These are phyloP conservation scores for Dinomys branickii DNA, from an alignment of 2,113 vertebrate species.

Conservation along the genomic window DNA sequence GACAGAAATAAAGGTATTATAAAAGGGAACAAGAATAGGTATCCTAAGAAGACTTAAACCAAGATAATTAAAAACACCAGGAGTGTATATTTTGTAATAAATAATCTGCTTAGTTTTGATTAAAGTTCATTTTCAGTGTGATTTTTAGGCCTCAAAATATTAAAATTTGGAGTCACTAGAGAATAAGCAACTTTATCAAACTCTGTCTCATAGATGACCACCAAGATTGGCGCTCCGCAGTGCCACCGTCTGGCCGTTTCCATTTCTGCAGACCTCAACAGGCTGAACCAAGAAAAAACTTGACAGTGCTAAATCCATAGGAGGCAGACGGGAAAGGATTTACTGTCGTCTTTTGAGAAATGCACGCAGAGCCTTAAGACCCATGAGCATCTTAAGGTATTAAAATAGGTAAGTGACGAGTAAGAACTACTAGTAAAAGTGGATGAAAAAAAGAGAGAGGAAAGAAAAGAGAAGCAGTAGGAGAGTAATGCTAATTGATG, in stretches of 20 bases:
- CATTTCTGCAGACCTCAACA: neutral
- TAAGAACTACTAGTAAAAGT: neutral
- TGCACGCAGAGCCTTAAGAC: neutral
- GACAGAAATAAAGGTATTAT: neutral
- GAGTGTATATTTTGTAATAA: neutral
- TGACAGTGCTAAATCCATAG: neutral
- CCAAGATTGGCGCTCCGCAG: neutral
- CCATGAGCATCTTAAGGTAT: neutral
- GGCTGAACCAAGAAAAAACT: neutral
- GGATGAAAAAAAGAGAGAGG: neutral
- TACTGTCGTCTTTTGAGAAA: neutral
- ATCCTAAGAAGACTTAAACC: neutral
- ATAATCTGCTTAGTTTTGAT: neutral
- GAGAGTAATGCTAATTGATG: neutral
- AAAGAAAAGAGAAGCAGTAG: neutral
- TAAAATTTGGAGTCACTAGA: neutral
- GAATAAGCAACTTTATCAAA: neutral
- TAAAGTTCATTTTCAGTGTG: neutral
- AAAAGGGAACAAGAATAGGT: neutral
- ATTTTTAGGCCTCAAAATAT: neutral
- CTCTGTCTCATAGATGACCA: fast-evolving
- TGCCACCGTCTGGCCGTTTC: neutral
- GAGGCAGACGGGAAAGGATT: neutral
- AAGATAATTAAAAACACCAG: neutral
- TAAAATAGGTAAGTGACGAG: neutral